Evolutionary conservation across 2,888 invertebrate species (phyloP).

Genomic region (Diaprepes abbreviatus): DNA sequence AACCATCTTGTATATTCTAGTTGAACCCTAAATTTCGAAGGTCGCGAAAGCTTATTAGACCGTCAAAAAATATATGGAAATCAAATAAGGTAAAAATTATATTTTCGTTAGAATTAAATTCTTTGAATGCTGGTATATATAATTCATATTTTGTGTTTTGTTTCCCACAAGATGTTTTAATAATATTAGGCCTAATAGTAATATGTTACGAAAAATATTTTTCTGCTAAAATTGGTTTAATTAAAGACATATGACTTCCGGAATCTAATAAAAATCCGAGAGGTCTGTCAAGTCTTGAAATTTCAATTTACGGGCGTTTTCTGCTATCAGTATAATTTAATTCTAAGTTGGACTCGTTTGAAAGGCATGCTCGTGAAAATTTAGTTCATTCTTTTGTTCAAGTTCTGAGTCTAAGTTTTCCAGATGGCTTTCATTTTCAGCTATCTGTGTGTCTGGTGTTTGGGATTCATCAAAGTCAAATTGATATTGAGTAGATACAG

Average conservation of each 20-base stretch:
- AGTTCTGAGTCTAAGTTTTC: background rate
- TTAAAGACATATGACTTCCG: background rate
- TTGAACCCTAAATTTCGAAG: background rate
- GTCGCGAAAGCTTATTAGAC: background rate
- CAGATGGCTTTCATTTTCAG: background rate
- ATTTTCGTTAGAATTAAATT: background rate
- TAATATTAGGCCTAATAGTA: background rate
- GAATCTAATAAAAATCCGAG: background rate
- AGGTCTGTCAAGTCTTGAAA: background rate
- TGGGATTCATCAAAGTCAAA: background rate
- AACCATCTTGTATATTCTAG: background rate
- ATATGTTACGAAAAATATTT: background rate
- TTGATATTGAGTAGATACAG: background rate
- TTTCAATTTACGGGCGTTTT: background rate
- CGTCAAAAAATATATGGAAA: background rate
- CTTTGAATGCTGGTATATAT: background rate
- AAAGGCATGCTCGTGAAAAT: background rate
- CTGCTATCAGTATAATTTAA: background rate
- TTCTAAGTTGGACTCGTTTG: background rate
- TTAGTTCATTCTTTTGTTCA: background rate
- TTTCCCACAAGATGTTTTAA: background rate
- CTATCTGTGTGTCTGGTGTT: background rate
- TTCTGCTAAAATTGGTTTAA: background rate
- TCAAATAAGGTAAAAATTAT: background rate
- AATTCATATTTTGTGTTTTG: background rate